Conservation (phyloP, 2,797 vertebrate species). For the Cryptoblepharus egeriae region DNA sequence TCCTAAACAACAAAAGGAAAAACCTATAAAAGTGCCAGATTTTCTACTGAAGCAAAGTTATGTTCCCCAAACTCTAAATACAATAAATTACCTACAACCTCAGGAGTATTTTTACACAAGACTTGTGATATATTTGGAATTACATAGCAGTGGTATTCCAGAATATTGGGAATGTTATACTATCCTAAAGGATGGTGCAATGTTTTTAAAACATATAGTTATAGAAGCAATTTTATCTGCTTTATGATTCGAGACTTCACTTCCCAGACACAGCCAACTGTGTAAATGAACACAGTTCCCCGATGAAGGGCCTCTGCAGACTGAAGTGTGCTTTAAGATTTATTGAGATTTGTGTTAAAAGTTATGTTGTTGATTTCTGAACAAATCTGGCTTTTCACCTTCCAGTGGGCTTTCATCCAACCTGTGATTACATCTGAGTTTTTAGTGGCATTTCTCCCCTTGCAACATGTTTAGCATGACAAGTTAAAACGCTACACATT, state of each 20-base stretch:
- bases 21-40: constrained; percentile 47
- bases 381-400: neutral
- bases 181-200: neutral
- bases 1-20: constrained; percentile 79
- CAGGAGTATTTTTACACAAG: neutral
- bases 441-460: neutral
- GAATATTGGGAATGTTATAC: neutral
- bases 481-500: neutral
- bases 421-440: neutral
- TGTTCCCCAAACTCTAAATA: constrained; percentile 5
- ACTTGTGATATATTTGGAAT: neutral
- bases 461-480: neutral
- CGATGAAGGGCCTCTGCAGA: neutral
- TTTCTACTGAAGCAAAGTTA: constrained; percentile 39
- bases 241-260: too few species aligned
- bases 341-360: too few species aligned
- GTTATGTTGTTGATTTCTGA: neutral
- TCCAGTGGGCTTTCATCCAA: neutral
- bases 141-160: neutral
- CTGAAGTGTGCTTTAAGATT: neutral
- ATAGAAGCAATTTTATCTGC: neutral
- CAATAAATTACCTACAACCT: neutral
- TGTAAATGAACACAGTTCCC: neutral
- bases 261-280: neutral
- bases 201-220: neutral